Percentiles rank a stretch among this genome's conserved stretches.
Evolutionary conservation across 2,797 vertebrate species (phyloP).

Genomic region (Melanotaenia nigrans): DNA sequence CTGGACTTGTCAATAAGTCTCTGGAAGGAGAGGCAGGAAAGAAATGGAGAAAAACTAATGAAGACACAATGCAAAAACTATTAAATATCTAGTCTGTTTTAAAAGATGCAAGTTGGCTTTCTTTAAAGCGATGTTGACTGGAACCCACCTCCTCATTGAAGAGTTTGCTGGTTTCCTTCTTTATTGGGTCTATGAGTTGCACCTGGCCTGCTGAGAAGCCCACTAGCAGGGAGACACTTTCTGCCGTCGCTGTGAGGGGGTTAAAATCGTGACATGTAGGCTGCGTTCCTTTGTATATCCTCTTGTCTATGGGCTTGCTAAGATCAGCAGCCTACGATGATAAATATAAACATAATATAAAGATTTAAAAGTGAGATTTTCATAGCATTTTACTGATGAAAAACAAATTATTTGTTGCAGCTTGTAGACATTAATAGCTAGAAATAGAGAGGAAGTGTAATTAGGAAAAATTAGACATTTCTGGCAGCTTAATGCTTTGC

Average conservation of each 20-base stretch:
- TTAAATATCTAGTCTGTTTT: background rate
- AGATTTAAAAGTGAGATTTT: background rate
- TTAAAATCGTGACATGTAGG: conserved; percentile 99
- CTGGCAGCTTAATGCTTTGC: conserved; percentile 4
- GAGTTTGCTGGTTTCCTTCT: conserved; percentile 99
- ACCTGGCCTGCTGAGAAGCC: conserved; percentile 99
- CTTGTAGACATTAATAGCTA: background rate
- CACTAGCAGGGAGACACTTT: conserved; percentile 97
- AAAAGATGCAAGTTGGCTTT: background rate
- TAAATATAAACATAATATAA: conserved; percentile 20
- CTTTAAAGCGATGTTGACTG: conserved; percentile 38
- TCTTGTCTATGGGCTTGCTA: conserved; percentile 98
- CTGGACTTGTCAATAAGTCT: conserved; percentile 99
- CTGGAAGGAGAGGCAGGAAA: conserved; percentile 72
- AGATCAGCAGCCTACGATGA: conserved; percentile 91
- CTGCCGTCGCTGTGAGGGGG: conserved; percentile 95
- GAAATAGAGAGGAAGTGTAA: background rate
- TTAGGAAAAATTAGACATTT: conserved; percentile 11
- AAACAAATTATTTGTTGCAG: background rate
- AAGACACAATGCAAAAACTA: background rate
- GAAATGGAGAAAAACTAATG: background rate
- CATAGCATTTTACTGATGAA: background rate
- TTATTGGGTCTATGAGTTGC: conserved; percentile 98
- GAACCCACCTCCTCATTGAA: conserved; percentile 98
- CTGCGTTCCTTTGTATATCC: conserved; percentile 99